Evolutionary conservation across 2,797 vertebrate genomes (phyloP).

Genomic region (Diplodus sargus): DNA sequence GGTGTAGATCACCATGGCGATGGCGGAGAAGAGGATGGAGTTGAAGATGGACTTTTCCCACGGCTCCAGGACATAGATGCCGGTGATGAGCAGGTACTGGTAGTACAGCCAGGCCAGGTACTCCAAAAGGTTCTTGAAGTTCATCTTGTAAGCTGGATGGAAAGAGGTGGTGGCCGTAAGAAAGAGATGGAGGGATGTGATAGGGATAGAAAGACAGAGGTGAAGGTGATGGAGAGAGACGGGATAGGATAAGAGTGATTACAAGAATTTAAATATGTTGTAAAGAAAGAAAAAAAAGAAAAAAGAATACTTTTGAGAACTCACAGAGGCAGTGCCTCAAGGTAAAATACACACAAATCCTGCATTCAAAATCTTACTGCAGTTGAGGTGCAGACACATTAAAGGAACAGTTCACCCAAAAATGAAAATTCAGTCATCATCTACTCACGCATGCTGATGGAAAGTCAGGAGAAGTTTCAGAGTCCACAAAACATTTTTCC

Average conservation of each 20-base stretch:
- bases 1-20: conserved; percentile 96
- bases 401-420: no score
- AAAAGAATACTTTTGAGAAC: neutral
- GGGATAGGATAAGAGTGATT: neutral
- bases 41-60: conserved; percentile 98
- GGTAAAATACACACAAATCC: neutral
- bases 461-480: no score
- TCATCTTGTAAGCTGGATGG: conserved; percentile 82
- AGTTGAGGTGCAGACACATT: neutral
- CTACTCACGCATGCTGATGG: no score
- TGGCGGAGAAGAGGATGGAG: conserved; percentile 89
- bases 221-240: neutral
- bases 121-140: conserved; percentile 90
- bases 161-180: neutral
- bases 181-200: neutral
- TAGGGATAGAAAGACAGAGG: neutral
- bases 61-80: conserved; percentile 96
- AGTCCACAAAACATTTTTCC: no score
- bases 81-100: conserved; percentile 96
- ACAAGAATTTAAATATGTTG: neutral
- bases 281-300: neutral
- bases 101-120: conserved; percentile 97
- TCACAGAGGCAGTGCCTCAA: neutral
- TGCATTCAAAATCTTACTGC: neutral
- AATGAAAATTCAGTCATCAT: no score